phyloP scores from a whole-genome alignment of 2,113 vertebrate species.

The Gadus chalcogrammus region DNA sequence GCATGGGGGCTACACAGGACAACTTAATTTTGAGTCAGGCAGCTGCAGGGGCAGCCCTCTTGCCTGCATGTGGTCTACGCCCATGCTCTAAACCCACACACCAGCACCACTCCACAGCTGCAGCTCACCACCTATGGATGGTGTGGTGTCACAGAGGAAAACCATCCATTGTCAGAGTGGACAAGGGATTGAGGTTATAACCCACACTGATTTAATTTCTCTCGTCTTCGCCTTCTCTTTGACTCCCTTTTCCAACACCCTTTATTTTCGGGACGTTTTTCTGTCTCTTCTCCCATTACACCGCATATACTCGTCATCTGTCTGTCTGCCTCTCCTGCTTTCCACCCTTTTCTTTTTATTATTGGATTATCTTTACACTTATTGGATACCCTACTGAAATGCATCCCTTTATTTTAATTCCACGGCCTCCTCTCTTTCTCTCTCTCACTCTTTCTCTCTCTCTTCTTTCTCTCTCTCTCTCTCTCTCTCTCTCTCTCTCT shows the following conservation, averaged over 20 bases:
- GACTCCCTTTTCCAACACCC: background rate
- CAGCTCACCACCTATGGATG: constrained; percentile 17
- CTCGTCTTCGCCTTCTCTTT: background rate
- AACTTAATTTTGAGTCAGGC: constrained; percentile 20
- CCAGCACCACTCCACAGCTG: background rate
- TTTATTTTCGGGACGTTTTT: background rate
- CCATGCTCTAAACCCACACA: constrained; percentile 23
- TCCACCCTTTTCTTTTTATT: background rate
- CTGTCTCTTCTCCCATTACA: background rate
- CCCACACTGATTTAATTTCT: constrained; percentile 19
- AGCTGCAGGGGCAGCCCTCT: constrained; percentile 16
- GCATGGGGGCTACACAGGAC: background rate
- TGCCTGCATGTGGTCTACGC: constrained; percentile 12
- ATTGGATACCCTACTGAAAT: background rate
- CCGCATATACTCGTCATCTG: background rate
- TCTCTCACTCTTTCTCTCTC: too few species aligned
- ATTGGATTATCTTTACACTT: too few species aligned
- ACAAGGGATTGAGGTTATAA: constrained; percentile 15
- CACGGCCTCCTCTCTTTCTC: background rate
- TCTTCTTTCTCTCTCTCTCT: too few species aligned
- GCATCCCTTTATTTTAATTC: background rate
- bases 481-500: too few species aligned
- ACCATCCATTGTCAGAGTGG: constrained; percentile 16
- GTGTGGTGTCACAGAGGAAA: constrained; percentile 13
- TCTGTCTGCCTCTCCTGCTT: background rate